phyloP scores from a whole-genome alignment of 2,888 invertebrate species.

The Ecliptopera silaceata region DNA sequence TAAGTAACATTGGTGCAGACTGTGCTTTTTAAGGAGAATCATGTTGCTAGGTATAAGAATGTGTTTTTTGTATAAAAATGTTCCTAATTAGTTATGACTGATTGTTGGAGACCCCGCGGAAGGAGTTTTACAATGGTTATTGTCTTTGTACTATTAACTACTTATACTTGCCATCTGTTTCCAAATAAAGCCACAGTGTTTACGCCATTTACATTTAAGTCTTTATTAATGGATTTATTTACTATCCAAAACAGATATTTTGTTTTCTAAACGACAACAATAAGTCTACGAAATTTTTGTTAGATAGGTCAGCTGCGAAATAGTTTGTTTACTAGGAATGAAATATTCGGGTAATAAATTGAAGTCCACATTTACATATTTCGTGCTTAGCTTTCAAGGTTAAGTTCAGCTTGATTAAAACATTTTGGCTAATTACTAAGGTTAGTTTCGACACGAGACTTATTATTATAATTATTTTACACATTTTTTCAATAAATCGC shows the following conservation, averaged over 20 bases:
- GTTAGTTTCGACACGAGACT: neutral
- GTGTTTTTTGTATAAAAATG: slow-evolving; percentile 74
- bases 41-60: slow-evolving; percentile 53
- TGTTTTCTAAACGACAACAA: neutral
- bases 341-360: slow-evolving; percentile 31
- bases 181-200: slow-evolving; percentile 3
- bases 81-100: slow-evolving; percentile 72
- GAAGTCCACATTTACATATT: slow-evolving; percentile 40
- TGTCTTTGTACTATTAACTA: slow-evolving; percentile 18
- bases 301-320: slow-evolving; percentile 1
- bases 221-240: neutral
- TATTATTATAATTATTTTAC: neutral
- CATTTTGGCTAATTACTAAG: slow-evolving; percentile 35
- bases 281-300: neutral
- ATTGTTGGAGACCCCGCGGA: slow-evolving; percentile 52
- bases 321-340: slow-evolving; percentile 10
- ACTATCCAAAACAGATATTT: no score
- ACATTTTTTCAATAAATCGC: no score
- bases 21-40: slow-evolving; percentile 68
- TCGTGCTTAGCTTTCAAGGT: slow-evolving; percentile 45
- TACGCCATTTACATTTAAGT: neutral
- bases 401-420: slow-evolving; percentile 45
- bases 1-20: slow-evolving; percentile 70
- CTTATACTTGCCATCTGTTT: neutral
- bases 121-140: slow-evolving; percentile 48